Evolutionary conservation across 2,113 vertebrate genomes (phyloP), one percentile per base, ranked within the genome.

Genomic region (Microtus pennsylvanicus): DNA sequence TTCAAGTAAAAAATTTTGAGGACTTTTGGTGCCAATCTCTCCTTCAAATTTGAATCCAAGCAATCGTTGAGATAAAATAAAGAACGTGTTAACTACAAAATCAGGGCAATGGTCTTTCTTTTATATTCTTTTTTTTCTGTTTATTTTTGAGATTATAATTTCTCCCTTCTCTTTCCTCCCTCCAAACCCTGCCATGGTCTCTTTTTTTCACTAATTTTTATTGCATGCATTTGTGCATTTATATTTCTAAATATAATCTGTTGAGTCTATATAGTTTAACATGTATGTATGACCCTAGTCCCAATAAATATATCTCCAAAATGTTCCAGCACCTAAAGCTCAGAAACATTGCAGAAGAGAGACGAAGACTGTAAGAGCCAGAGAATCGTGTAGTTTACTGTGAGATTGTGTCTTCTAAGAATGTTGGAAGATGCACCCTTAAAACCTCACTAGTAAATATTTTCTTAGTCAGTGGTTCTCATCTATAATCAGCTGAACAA

Each of bases 1-100:
- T 58, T 61, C 65, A 89, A 52, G 38, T 91, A 67, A 55, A 55
- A n/a, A 74, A 61, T 63, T 89, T 91, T 72, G 75, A 35, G 30
- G 16, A n/a, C 7, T 35, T 83, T 77, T 63, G 28, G 33, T 12
- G 10, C 24, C 70, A 91, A 80, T 38, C 24, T 1, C 50, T 74
- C 24, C n/a, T 92, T 93, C 19, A 42, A 87, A 89, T 94, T 69
- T 93, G 24, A 28, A 95, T 91, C 50, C 24, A 75, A 78, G 24
- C 35, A 78, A 63, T 83, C 47, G 93, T 38, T 86, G 61, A 70
- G 28, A 72, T 35, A 19, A 7, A 3, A 42, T 47, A 0, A 14
- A n/a, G 35, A 78, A 87, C 3, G 30, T 87, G 28, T 55, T 65
- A 19, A 87, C 30, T 94, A 16, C 75, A 21, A 93, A 94, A 81